Base-by-base conservation (phyloP, 2,797 vertebrate species). In the Clarias fuscus region DNA sequence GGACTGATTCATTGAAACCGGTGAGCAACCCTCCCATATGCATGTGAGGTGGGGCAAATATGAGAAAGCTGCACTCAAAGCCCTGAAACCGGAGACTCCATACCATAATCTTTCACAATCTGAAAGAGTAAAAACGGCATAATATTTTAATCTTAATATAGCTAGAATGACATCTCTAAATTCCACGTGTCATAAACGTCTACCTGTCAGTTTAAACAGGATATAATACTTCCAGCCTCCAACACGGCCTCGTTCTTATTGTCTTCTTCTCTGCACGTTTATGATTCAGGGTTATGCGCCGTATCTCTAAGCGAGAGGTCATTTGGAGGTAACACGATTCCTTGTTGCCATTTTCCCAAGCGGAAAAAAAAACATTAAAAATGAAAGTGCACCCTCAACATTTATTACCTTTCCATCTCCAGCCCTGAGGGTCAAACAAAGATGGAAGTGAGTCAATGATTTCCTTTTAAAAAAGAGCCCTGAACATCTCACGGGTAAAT, bases 241-340 rank as follows among this genome's bases (percentile, higher is more conserved):
- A 43, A 10, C 10, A 24, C 0, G 37, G 20, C 20, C 22, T 73
- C 18, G 18, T 56, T 78, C 10, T 73, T 48, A 61, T 30, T 59
- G 56, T 71, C 30, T 59, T 71, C 24, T 67, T 17, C 27, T 72
- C 71, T 65, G 30, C 78, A 10, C 24, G 33, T 4, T 72, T 33
- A 11, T 22, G 30, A 79, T 56, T 40, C 65, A 71, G 88, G 84
- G 83, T 71, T 61, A 8, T 86, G 77, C 33, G n/a, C 7, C 14
- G 24, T 76, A 37, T 84, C 15, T 71, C 73, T 33, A 27, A 48
- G 61, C 82, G n/a, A 85, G 78, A 91, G 89, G 90, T 92, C 85
- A 89, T 15, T 17, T 2, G 77, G 83, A 89, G 87, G 87, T 67
- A 88, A 64, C 79, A 82, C 64, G 17, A 84, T 20, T 70, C 33